Percentiles rank a stretch among this genome's conserved stretches.
These are phyloP conservation scores for Macroglossus sobrinus DNA, from an alignment of 2,113 vertebrate species.

Conservation along the genomic window DNA sequence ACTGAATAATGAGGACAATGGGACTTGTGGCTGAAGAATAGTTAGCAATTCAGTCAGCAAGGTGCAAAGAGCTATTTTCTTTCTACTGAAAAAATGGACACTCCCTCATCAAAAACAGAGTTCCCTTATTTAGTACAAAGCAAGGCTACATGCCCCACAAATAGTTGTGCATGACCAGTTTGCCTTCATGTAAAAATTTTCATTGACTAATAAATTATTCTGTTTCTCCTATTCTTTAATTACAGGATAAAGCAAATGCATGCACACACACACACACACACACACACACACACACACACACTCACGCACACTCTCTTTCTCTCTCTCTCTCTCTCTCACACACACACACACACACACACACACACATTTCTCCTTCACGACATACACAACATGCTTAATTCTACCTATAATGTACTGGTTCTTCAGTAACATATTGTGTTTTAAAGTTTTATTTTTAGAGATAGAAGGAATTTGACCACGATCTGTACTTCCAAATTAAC, in stretches of 20 bases:
- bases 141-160: background rate
- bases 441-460: background rate
- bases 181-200: background rate
- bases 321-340: too few species aligned
- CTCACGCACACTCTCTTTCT: background rate
- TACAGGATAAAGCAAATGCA: background rate
- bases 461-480: background rate
- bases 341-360: background rate
- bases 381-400: background rate
- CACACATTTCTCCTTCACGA: background rate
- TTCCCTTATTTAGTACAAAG: background rate
- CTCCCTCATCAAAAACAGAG: background rate
- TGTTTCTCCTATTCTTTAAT: background rate
- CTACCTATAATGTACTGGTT: background rate
- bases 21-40: background rate
- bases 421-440: background rate
- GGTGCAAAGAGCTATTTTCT: constrained; percentile 33
- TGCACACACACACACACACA: background rate
- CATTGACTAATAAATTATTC: background rate
- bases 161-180: background rate
- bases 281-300: background rate
- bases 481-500: background rate
- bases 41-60: constrained; percentile 23
- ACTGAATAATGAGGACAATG: constrained; percentile 38
- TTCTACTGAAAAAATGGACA: constrained; percentile 35